Conservation (phyloP, 2,113 vertebrate species). For the Microcebus tavaratra region DNA sequence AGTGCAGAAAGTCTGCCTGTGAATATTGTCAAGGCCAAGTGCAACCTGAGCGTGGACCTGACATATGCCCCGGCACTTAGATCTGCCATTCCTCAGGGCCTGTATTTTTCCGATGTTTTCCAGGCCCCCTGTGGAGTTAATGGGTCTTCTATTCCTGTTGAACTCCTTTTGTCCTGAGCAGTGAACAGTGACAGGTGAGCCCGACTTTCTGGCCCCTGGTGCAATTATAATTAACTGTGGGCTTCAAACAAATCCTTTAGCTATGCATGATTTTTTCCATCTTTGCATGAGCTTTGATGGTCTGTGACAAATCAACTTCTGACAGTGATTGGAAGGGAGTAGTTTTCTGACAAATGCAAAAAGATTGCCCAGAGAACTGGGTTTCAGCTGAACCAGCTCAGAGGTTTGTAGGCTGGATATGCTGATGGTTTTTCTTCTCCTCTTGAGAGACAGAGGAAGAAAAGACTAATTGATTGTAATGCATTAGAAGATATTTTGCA, state of each 20-base stretch:
- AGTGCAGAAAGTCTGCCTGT: background rate
- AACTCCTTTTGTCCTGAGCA: slow-evolving; percentile 59
- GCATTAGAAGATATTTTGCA: background rate
- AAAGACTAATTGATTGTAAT: background rate
- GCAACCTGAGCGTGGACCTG: fast-evolving
- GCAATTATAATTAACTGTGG: slow-evolving; percentile 60
- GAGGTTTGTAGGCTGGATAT: background rate
- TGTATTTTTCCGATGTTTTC: slow-evolving; percentile 55
- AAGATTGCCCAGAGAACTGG: background rate
- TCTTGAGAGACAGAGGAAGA: background rate
- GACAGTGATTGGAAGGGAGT: slow-evolving; percentile 14
- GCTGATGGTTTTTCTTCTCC: background rate
- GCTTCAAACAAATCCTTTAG: slow-evolving; percentile 41
- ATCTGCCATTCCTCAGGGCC: background rate
- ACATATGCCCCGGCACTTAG: background rate
- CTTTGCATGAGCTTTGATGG: slow-evolving; percentile 22
- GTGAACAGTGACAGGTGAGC: slow-evolving; percentile 72
- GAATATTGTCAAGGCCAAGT: background rate
- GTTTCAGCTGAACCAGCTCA: background rate
- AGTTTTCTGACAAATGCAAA: background rate
- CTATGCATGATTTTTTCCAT: slow-evolving; percentile 58
- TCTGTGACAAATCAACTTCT: slow-evolving; percentile 43
- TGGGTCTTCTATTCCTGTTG: slow-evolving; percentile 49
- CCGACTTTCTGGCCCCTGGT: background rate
- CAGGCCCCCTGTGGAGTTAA: slow-evolving; percentile 36